Conservation (phyloP, 1,140 invertebrate genomes). For the Octopus bimaculoides region DNA sequence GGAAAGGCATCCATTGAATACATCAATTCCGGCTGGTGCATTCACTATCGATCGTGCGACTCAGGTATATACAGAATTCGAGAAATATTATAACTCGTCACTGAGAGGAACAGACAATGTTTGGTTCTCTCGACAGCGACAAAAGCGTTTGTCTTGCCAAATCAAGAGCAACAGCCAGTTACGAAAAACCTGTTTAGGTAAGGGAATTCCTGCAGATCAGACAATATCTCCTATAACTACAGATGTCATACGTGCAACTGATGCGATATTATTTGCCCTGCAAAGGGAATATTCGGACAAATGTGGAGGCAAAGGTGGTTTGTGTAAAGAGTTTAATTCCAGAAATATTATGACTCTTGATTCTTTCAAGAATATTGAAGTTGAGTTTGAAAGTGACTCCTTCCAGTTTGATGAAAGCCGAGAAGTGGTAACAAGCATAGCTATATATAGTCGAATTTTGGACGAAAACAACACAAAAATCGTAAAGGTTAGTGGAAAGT, state of each 20-base stretch:
- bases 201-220: background rate
- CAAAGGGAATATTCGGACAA: slow-evolving; percentile 23
- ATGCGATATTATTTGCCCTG: slow-evolving; percentile 32
- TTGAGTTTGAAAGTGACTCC: slow-evolving; percentile 18
- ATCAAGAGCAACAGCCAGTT: background rate
- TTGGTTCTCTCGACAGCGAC: slow-evolving; percentile 21
- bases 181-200: background rate
- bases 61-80: slow-evolving; percentile 33
- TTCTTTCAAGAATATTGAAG: slow-evolving; percentile 18
- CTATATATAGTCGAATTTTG: background rate
- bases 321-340: slow-evolving; percentile 30
- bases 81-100: slow-evolving; percentile 21
- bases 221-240: slow-evolving; percentile 15
- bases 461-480: background rate
- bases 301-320: slow-evolving; percentile 27
- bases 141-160: slow-evolving; percentile 11
- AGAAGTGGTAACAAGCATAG: background rate
- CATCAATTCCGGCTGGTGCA: slow-evolving; percentile 30
- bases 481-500: background rate
- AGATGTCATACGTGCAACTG: slow-evolving; percentile 24
- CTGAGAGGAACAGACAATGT: background rate
- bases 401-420: background rate
- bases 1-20: slow-evolving; percentile 22
- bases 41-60: slow-evolving; percentile 28
- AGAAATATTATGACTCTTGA: slow-evolving; percentile 6